A percentile compares a stretch with the other conserved stretches of the same genome.
These are phyloP conservation scores for Merluccius polli DNA, from an alignment of 2,797 vertebrate species.

Conservation along the genomic window DNA sequence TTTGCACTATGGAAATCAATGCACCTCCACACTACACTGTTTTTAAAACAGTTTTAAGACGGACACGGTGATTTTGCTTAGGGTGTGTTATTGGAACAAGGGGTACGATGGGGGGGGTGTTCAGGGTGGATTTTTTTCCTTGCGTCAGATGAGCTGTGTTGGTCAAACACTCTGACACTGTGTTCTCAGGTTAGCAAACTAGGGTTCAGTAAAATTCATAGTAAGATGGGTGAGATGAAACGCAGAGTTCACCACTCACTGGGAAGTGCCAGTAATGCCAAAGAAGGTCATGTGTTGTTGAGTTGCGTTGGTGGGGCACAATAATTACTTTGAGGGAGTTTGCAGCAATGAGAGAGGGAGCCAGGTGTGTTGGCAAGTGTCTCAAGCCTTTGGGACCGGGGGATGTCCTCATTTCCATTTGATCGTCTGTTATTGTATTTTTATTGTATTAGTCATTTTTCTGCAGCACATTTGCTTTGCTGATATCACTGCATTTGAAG, in stretches of 20 bases:
- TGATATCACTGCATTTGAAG: conserved; percentile 16
- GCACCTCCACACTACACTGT: not conserved
- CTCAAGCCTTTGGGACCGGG: conserved; percentile 23
- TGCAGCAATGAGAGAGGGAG: conserved; percentile 24
- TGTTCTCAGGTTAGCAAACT: not conserved
- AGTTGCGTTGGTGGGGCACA: conserved; percentile 53
- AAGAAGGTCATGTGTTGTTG: conserved; percentile 56
- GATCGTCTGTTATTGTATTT: conserved; percentile 7
- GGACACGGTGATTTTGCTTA: not conserved
- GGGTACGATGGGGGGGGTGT: not conserved
- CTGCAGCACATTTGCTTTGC: conserved; percentile 17
- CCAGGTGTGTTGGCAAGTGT: conserved; percentile 67
- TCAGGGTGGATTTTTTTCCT: not conserved
- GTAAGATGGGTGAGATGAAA: not conserved
- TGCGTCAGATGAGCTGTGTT: not conserved
- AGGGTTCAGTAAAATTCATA: not conserved
- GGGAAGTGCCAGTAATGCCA: conserved; percentile 20
- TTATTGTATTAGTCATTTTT: conserved; percentile 1
- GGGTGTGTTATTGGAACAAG: conserved; percentile 2
- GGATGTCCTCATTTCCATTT: conserved; percentile 24
- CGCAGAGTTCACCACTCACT: conserved; percentile 7
- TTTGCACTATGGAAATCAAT: conserved; percentile 4
- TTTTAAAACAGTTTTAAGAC: not conserved
- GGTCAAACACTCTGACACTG: not conserved
- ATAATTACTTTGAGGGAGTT: conserved; percentile 59